phyloP scores from a whole-genome alignment of 2,888 invertebrate genomes.

The Chrysodeixis includens region DNA sequence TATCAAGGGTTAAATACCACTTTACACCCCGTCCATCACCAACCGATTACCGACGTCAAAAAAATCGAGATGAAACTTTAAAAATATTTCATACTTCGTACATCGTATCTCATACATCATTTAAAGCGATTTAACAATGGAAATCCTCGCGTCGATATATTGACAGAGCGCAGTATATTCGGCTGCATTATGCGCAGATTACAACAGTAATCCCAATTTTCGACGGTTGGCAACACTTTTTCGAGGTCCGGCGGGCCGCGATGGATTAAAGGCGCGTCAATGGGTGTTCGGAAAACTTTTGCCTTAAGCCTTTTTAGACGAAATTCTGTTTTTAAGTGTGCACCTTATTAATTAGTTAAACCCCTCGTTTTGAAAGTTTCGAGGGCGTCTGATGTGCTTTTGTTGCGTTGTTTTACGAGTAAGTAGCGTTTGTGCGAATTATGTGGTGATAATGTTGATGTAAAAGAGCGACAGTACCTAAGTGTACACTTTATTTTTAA shows the following conservation, averaged over 20 bases:
- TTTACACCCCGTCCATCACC: neutral
- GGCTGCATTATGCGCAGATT: conserved; percentile 70
- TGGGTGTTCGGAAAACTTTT: conserved; percentile 72
- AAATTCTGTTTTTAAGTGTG: conserved; percentile 74
- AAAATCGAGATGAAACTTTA: conserved; percentile 6
- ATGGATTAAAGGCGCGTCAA: conserved; percentile 75
- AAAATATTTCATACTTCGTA: conserved; percentile 50
- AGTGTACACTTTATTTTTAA: too few relatives aligned
- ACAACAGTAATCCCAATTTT: conserved; percentile 78
- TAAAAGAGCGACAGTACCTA: too few relatives aligned
- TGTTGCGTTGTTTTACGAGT: conserved; percentile 49
- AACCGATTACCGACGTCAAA: neutral
- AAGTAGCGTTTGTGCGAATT: conserved; percentile 11
- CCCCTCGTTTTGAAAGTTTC: conserved; percentile 70
- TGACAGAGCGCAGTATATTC: conserved; percentile 64
- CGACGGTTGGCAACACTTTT: conserved; percentile 72
- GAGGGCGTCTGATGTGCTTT: conserved; percentile 62
- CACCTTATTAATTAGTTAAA: conserved; percentile 85
- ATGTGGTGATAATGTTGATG: neutral
- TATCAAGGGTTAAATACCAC: neutral
- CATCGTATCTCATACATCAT: conserved; percentile 62
- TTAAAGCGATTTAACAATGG: conserved; percentile 63
- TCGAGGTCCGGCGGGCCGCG: conserved; percentile 68
- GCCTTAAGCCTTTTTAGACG: conserved; percentile 78
- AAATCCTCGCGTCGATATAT: conserved; percentile 61